Percentiles rank a stretch among this genome's conserved stretches.
These are phyloP conservation scores for Oostethus manadensis DNA, from an alignment of 2,113 vertebrate species.

Conservation along the genomic window DNA sequence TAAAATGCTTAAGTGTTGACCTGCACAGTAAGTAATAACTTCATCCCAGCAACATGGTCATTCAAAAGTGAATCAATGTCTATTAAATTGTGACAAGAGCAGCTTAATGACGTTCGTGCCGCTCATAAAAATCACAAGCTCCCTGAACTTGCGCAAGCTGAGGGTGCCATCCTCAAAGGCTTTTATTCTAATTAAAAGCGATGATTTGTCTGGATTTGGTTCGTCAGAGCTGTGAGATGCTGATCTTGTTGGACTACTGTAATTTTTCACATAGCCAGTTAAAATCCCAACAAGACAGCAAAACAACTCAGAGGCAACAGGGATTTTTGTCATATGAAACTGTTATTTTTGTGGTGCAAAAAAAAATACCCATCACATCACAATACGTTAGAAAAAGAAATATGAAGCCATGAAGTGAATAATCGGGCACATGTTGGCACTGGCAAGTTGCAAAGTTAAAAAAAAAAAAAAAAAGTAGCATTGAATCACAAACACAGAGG, in stretches of 20 bases:
- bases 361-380: too few species aligned
- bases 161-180: slow-evolving; percentile 64
- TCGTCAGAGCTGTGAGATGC: slow-evolving; percentile 68
- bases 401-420: too few species aligned
- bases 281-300: not conserved
- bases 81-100: slow-evolving; percentile 40
- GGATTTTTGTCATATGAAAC: too few species aligned
- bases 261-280: not conserved
- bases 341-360: too few species aligned
- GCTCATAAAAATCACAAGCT: slow-evolving; percentile 58
- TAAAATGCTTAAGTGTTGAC: slow-evolving; percentile 28
- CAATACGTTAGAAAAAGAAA: too few species aligned
- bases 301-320: too few species aligned
- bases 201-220: slow-evolving; percentile 76
- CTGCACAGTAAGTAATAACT: slow-evolving; percentile 20
- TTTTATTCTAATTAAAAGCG: slow-evolving; percentile 89
- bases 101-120: slow-evolving; percentile 34
- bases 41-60: slow-evolving; percentile 23
- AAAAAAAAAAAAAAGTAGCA: too few species aligned
- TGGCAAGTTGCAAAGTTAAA: too few species aligned
- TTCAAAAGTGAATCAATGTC: slow-evolving; percentile 52
- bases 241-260: slow-evolving; percentile 53
- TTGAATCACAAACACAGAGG: not conserved
- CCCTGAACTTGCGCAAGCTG: slow-evolving; percentile 36
- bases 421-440: too few species aligned